Conservation (phyloP, 1,140 invertebrate species). For the Heliconius hermathena region DNA sequence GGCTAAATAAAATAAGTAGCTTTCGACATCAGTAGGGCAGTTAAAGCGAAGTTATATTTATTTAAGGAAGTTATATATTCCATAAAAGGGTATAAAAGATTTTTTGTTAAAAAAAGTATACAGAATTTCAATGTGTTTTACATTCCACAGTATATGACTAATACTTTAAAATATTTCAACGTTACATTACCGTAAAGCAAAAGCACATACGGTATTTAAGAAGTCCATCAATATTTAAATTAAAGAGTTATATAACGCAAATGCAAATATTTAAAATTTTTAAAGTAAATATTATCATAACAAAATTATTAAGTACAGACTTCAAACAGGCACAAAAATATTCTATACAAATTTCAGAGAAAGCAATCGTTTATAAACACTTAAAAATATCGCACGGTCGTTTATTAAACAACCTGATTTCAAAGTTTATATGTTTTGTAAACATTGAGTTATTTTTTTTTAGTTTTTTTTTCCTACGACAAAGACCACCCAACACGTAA, state of each 20-base stretch:
- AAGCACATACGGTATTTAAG: neutral
- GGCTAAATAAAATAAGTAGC: neutral
- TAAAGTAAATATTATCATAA: neutral
- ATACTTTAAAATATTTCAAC: conserved; percentile 3
- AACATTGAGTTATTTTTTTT: conserved; percentile 62
- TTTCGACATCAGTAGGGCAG: no score
- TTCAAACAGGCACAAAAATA: conserved; percentile 17
- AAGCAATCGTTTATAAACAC: conserved; percentile 32
- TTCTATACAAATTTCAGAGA: conserved; percentile 22
- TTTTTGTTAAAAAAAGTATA: neutral
- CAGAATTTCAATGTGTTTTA: neutral
- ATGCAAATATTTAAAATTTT: neutral
- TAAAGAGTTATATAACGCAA: neutral
- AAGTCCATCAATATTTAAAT: conserved; percentile 8
- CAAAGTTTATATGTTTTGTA: conserved; percentile 58
- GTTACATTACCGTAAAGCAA: neutral
- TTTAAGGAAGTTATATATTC: neutral
- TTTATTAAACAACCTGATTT: conserved; percentile 47
- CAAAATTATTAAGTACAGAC: neutral
- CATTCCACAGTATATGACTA: neutral
- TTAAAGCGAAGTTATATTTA: no score
- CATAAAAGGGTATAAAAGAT: neutral
- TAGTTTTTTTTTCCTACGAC: conserved; percentile 45
- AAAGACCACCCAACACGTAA: conserved; percentile 69
- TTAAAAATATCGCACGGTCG: conserved; percentile 34